Percentiles rank a stretch among this genome's conserved stretches.
Evolutionary conservation across 1,140 invertebrate genomes (phyloP).

Genomic region (Octopus bimaculoides): DNA sequence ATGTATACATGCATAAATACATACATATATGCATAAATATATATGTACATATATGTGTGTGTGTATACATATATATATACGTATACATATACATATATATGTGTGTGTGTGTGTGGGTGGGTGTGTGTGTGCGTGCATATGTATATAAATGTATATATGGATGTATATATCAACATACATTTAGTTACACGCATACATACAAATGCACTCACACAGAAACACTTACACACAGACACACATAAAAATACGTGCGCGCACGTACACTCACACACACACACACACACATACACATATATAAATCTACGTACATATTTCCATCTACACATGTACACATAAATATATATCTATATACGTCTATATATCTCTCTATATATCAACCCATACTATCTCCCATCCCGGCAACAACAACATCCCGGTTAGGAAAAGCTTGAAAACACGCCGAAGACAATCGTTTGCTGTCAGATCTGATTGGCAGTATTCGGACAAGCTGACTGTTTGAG

Average conservation of each 20-base stretch:
- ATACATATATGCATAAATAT: no score
- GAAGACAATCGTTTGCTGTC: no score
- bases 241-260: background rate
- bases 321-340: background rate
- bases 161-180: background rate
- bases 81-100: no score
- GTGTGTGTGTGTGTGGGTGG: no score
- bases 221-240: background rate
- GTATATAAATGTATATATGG: background rate
- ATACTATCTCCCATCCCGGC: no score
- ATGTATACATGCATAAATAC: no score
- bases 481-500: no score
- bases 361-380: background rate
- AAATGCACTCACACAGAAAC: background rate
- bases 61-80: no score
- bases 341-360: background rate
- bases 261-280: background rate
- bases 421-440: no score
- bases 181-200: background rate
- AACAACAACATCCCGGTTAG: no score
- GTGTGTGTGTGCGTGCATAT: background rate
- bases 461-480: no score
- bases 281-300: background rate
- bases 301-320: background rate
- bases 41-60: no score